Base-by-base conservation (phyloP, 2,888 invertebrate species). In the Microplitis deprimator region DNA sequence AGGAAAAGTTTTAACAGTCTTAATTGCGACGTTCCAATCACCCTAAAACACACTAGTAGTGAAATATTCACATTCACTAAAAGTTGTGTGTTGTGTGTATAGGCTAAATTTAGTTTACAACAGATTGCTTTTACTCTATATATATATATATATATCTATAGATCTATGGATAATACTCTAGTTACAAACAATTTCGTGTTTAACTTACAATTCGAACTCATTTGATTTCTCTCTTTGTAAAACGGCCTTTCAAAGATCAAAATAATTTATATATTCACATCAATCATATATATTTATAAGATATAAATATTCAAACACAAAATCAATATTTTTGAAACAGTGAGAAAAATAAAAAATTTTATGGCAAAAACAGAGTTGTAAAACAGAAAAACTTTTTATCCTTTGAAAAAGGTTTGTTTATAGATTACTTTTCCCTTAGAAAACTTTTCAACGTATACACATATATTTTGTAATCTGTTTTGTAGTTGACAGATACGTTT, bases 21-120 rank as follows among this genome's bases (percentile, higher is more conserved):
- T 71, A 71, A 71, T 71, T 71, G 71, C 29, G 39, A 71, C 40
- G 29, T 68, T 68, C 41, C 16, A 68, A 68, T 41, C 41, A 50
- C 41, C 17, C 40, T 68, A 16, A 41, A 41, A 10, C 39, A 40
- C n/a, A 68, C 40, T 40, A 68, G 13, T 65, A 65, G 38, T 65
- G 65, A 65, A 29, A 50, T 50, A 50, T 13, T 50, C 13, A 50
- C 13, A 50, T 50, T 13, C 13, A 50, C 13, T 50, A 8, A 50
- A 50, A 50, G 8, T 50, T 50, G 4, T 50, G 29, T 29, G 3
- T 29, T 29, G 29, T 29, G 29, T 50, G 13, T 50, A 13, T 13
- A 50, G 13, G 8, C 50, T 50, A 50, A 50, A 50, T 50, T 50
- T 50, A 50, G 50, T 50, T 50, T 50, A 13, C 50, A 29, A 29